Percentiles rank a stretch among this genome's conserved stretches.
phyloP scores from a whole-genome alignment of 1,140 invertebrate genomes.

The Drosophila ohnishii region DNA sequence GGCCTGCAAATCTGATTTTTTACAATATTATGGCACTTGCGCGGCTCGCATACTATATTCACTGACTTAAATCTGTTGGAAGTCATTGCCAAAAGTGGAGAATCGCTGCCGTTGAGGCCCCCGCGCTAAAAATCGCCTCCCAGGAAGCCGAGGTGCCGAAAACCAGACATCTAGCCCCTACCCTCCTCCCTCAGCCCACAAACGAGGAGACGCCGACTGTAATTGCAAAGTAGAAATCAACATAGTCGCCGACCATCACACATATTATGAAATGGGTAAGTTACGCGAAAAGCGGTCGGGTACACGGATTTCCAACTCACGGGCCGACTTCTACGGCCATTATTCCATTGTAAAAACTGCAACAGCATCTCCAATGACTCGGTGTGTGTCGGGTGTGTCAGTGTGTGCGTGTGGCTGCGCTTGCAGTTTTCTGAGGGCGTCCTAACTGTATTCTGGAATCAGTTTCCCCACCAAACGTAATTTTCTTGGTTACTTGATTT shows the following conservation, averaged over 20 bases:
- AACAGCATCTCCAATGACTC: slow-evolving; percentile 29
- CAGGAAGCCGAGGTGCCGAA: slow-evolving; percentile 9
- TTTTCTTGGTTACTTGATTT: neutral
- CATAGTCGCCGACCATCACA: slow-evolving; percentile 11
- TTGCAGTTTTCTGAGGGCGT: slow-evolving; percentile 21
- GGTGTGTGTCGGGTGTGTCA: neutral
- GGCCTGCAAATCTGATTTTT: slow-evolving; percentile 29
- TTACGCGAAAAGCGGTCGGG: slow-evolving; percentile 13
- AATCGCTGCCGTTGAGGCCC: neutral
- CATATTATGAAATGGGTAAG: slow-evolving; percentile 75
- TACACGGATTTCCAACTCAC: slow-evolving; percentile 17
- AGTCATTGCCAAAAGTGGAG: neutral
- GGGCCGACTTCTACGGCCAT: slow-evolving; percentile 10
- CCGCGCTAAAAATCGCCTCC: neutral
- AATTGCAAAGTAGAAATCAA: slow-evolving; percentile 36
- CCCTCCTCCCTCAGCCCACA: neutral
- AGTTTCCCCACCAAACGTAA: neutral
- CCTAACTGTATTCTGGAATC: slow-evolving; percentile 21
- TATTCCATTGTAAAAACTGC: slow-evolving; percentile 11
- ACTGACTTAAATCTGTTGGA: slow-evolving; percentile 9
- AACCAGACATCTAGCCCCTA: neutral
- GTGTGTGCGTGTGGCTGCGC: slow-evolving; percentile 9
- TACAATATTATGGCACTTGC: slow-evolving; percentile 60
- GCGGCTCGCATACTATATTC: slow-evolving; percentile 15
- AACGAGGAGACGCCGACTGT: slow-evolving; percentile 32